Evolutionary conservation across 2,797 vertebrate species (phyloP), one percentile per base, ranked within the genome.

Genomic region (Hozukius guyotensis): DNA sequence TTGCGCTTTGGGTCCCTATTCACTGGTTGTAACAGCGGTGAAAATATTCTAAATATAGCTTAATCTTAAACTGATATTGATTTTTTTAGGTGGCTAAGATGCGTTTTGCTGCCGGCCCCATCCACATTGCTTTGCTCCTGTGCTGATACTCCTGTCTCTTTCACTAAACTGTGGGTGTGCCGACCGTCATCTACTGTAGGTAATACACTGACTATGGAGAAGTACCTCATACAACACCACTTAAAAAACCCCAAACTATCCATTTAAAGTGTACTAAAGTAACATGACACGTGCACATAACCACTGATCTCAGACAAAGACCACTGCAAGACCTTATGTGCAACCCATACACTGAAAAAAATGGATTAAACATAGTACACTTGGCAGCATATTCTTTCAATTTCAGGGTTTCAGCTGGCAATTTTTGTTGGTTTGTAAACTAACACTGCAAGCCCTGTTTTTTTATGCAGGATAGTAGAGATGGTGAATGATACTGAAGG

Each of bases 81-180:
- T 31, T 32, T 2, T 38, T 13, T 38, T 38, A 13, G 36, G 6
- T 11, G 10, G 36, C 36, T 12, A 4, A 12, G 11, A 12, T 36
- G 8, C 1, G 1, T 12, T 49, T 52, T 52, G 46, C 18, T 52
- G 16, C 18, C 0, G 46, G 46, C 2, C 0, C 18, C 46, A 2
- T 52, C 46, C 46, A n/a, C 46, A 52, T 52, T 52, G 46, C 46
- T 52, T 20, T 52, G 46, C 46, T 52, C 46, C 46, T 4, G 20
- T 52, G 46, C 0, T 2, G 20, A 6, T 49, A 49, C 46, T 49
- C 46, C 46, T 49, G 18, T 20, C 18, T 49, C 18, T 49, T 20
- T 49, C 7, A 0, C 46, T 42, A 42, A 42, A 42, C 38, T 42
- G 38, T 0, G 42, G 16, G 0, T 18, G 6, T 46, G 42, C 42